These are phyloP conservation scores for Xylocopa sonorina DNA, from an alignment of 1,140 invertebrate species.

Conservation along the genomic window DNA sequence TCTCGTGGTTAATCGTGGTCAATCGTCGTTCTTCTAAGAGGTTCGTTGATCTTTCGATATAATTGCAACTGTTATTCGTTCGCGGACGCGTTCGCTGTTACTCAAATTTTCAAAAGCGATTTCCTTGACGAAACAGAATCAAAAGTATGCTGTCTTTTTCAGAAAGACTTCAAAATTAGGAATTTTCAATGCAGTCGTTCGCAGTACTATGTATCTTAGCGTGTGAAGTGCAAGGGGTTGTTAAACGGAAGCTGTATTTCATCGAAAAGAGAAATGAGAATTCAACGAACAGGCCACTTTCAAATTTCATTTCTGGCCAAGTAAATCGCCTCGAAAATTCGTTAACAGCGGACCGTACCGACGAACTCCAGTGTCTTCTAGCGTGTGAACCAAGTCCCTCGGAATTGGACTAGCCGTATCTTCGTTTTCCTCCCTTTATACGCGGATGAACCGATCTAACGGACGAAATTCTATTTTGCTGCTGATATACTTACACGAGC, in stretches of 20 bases:
- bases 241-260: too few relatives aligned
- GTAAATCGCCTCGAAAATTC: not conserved
- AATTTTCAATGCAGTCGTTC: too few relatives aligned
- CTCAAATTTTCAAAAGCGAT: not conserved
- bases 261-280: too few relatives aligned
- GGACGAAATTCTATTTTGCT: constrained; percentile 8
- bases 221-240: too few relatives aligned
- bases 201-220: too few relatives aligned
- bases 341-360: not conserved
- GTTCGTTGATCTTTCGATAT: not conserved
- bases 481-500: not conserved
- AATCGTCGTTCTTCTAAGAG: constrained; percentile 40
- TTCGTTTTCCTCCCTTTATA: constrained; percentile 12
- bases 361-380: constrained; percentile 11
- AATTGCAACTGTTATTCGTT: constrained; percentile 5
- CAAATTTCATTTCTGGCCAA: not conserved
- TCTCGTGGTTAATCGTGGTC: constrained; percentile 19
- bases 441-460: not conserved
- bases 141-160: too few relatives aligned
- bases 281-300: not conserved
- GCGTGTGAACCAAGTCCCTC: not conserved
- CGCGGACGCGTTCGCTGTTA: constrained; percentile 18
- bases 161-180: not conserved
- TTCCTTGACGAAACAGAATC: too few relatives aligned
- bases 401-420: not conserved